phyloP scores from a whole-genome alignment of 2,797 vertebrate species.

The Hoplostethus atlanticus region DNA sequence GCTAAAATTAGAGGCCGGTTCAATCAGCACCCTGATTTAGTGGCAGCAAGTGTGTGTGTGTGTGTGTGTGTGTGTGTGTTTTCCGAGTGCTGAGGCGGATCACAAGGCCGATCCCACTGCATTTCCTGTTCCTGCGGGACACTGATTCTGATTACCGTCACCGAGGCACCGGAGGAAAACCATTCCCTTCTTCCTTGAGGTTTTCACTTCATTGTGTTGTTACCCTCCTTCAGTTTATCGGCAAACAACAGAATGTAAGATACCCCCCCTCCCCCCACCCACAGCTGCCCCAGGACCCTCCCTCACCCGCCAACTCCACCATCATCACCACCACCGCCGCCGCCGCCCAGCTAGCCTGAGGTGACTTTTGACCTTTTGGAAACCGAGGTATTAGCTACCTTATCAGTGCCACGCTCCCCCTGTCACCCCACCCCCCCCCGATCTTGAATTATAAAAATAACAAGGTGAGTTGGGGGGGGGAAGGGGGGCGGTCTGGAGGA shows the following conservation, averaged over 20 bases:
- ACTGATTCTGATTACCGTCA: conserved; percentile 61
- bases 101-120: conserved; percentile 73
- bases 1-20: conserved; percentile 86
- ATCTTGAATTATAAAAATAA: conserved; percentile 76
- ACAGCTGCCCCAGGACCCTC: not conserved
- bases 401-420: conserved; percentile 81
- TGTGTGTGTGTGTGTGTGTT: conserved; percentile 25
- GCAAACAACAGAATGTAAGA: conserved; percentile 27
- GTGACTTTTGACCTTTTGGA: conserved; percentile 73
- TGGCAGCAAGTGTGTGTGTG: conserved; percentile 58
- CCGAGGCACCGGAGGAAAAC: conserved; percentile 26
- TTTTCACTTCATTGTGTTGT: conserved; percentile 14
- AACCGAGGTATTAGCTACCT: conserved; percentile 77
- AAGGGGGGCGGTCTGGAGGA: conserved; percentile 3
- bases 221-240: not conserved
- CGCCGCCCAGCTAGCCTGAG: conserved; percentile 41
- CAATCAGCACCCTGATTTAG: conserved; percentile 85
- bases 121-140: conserved; percentile 76
- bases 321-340: not conserved
- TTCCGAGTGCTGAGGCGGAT: conserved; percentile 70
- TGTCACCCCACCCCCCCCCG: conserved; percentile 54
- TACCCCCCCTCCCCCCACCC: not conserved
- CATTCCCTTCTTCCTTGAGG: conserved; percentile 14
- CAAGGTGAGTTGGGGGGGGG: conserved; percentile 52
- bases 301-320: not conserved